Conservation (phyloP, 1,140 invertebrate species). For the Thrips palmi region DNA sequence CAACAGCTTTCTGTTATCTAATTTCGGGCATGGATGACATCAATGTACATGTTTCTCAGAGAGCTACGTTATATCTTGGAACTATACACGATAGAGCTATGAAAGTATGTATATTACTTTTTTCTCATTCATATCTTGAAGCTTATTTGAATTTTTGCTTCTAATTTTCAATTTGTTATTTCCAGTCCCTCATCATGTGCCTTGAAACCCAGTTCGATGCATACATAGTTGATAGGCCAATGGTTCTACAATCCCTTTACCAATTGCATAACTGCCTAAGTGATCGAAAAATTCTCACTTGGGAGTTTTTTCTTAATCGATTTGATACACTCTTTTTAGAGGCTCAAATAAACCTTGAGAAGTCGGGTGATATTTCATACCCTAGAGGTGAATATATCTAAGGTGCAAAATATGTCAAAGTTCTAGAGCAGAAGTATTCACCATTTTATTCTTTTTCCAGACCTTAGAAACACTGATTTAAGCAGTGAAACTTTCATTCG, state of each 20-base stretch:
- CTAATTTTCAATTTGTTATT: slow-evolving; percentile 16
- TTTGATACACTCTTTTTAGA: slow-evolving; percentile 94
- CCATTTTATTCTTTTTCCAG: too few species aligned
- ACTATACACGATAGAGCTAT: slow-evolving; percentile 80
- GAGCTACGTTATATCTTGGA: slow-evolving; percentile 80
- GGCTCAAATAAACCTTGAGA: slow-evolving; percentile 77
- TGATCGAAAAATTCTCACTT: slow-evolving; percentile 76
- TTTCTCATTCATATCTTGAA: not conserved
- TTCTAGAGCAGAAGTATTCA: too few species aligned
- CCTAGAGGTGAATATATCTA: slow-evolving; percentile 46
- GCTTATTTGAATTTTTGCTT: not conserved
- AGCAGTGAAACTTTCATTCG: slow-evolving; percentile 74
- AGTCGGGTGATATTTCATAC: slow-evolving; percentile 56
- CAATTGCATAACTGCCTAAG: slow-evolving; percentile 85
- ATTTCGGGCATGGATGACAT: slow-evolving; percentile 92
- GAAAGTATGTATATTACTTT: slow-evolving; percentile 29
- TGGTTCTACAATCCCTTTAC: slow-evolving; percentile 92
- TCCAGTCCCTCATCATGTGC: slow-evolving; percentile 64
- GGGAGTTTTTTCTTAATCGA: slow-evolving; percentile 96
- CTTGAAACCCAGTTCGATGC: slow-evolving; percentile 83
- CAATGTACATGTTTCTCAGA: slow-evolving; percentile 84
- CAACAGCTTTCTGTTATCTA: slow-evolving; percentile 92
- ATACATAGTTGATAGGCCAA: slow-evolving; percentile 87
- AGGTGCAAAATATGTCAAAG: not conserved
- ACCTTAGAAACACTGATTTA: slow-evolving; percentile 75